Evolutionary conservation across 2,113 vertebrate genomes (phyloP).

Genomic region (Psilopsiagon aymara): DNA sequence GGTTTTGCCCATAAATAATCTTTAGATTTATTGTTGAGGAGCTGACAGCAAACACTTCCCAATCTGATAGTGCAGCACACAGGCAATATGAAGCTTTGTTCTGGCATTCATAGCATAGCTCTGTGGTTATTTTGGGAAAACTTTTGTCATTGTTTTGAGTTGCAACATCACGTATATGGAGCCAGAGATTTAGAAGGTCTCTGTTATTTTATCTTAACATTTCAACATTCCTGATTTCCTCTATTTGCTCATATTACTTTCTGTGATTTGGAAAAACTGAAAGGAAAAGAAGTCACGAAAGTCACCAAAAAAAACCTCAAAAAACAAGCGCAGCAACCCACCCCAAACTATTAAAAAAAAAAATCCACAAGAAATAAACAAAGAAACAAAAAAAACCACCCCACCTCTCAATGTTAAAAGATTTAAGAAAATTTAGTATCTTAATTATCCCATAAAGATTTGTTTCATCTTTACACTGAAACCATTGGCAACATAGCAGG

Average conservation of each 20-base stretch:
- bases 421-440: not conserved
- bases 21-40: not conserved
- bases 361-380: not conserved
- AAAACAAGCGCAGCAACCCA: not conserved
- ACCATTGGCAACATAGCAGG: fast-evolving
- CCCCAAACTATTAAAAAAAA: not conserved
- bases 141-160: not conserved
- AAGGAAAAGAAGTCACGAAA: not conserved
- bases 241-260: not conserved
- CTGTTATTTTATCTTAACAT: not conserved
- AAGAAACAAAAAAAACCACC: not conserved
- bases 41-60: not conserved
- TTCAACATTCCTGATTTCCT: not conserved
- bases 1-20: not conserved
- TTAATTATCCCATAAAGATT: not conserved
- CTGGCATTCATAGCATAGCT: not conserved
- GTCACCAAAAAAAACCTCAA: no score
- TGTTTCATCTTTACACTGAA: not conserved
- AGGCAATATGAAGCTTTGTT: not conserved
- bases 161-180: not conserved
- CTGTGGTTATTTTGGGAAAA: not conserved
- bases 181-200: not conserved
- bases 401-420: not conserved
- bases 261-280: not conserved
- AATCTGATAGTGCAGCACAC: not conserved